Evolutionary conservation across 2,113 vertebrate species (phyloP).

Genomic region (Dasyornis broadbenti): DNA sequence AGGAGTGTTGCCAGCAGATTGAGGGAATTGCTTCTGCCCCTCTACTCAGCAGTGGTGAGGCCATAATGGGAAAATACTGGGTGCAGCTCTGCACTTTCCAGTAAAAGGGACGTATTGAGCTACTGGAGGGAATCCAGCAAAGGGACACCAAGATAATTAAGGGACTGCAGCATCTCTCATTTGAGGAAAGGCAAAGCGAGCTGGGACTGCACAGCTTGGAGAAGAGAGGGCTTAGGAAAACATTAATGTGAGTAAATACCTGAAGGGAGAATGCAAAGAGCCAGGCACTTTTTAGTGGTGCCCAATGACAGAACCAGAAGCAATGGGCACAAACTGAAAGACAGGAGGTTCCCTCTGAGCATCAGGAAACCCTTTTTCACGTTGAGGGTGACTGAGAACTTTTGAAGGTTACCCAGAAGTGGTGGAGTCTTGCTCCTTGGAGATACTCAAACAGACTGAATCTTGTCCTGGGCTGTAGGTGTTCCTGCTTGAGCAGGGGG

Average conservation of each 20-base stretch:
- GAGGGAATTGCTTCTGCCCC: background rate
- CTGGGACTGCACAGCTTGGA: background rate
- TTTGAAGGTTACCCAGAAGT: background rate
- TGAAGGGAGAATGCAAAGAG: background rate
- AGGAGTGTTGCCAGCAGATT: background rate
- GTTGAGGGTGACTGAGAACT: fast-evolving
- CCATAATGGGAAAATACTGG: background rate
- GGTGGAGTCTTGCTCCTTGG: fast-evolving
- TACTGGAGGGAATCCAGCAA: background rate
- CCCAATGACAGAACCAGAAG: background rate
- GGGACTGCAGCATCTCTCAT: background rate
- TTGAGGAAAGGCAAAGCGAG: background rate
- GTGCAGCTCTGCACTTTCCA: background rate
- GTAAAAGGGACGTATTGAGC: background rate
- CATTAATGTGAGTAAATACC: background rate
- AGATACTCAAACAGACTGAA: background rate
- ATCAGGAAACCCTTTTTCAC: background rate
- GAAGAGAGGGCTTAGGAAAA: background rate
- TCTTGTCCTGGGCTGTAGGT: background rate
- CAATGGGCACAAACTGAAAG: background rate
- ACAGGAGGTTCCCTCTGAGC: background rate
- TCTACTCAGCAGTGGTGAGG: background rate
- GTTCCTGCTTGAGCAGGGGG: background rate
- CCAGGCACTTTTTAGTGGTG: background rate
- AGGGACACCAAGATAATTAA: background rate